Base-by-base conservation (phyloP, 2,888 invertebrate species). In the Eurois occulta region DNA sequence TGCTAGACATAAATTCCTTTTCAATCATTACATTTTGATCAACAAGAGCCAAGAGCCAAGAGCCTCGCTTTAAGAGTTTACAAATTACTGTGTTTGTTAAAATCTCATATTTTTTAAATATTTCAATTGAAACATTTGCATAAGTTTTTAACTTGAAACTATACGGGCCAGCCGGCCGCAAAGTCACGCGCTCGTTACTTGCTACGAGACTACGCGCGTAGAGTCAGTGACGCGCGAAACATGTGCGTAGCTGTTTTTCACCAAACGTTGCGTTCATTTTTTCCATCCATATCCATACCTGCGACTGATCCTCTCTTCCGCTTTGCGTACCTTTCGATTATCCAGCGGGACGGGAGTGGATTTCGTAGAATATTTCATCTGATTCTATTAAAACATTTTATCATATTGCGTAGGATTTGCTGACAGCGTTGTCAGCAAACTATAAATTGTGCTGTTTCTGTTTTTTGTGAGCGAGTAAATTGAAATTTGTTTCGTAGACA, bases 261-360 rank as follows among this genome's bases (percentile, higher is more conserved):
- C 92, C 91, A 91, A 91, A 91, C 88, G 87, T 84, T 87, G 88
- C 88, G 88, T 89, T 88, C 84, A 82, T 87, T 89, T 91, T 90
- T 92, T 84, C 86, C 87, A 85, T 78, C 83, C 83, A 83, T 78
- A 83, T 64, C 76, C 80, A 79, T 87, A 86, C 86, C 87, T 88
- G 88, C 88, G 87, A 88, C 90, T 88, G 88, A 91, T 91, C 88
- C 88, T 89, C 87, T 86, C 88, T 91, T 90, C 89, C 90, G 87
- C 89, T 86, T 86, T 86, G 86, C 85, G 86, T 87, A 88, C 87
- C 85, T 90, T 91, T 89, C 91, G 90, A 91, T 90, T 90, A 92
- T 92, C 89, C 88, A 85, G 75, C 79, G 83, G 87, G 85, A 88
- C 89, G 83, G 83, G 89, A 90, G 88, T 88, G 87, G 89, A 90